Base-by-base conservation (phyloP, 92 coral and sea anemone genomes). In the Pocillopora grandis region DNA sequence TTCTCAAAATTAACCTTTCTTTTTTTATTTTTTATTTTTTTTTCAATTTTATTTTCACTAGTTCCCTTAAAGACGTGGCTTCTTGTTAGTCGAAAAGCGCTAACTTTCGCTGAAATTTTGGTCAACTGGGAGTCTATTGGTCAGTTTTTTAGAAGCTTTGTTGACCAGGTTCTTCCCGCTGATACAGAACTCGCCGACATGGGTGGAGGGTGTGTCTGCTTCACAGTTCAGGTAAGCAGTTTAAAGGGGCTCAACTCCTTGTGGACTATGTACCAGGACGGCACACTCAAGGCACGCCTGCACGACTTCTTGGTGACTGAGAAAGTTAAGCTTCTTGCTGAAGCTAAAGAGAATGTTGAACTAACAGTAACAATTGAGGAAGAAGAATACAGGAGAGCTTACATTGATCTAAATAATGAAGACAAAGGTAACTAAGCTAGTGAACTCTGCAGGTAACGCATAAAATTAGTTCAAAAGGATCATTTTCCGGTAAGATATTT, bases 201-300 rank as follows among this genome's bases (percentile, higher is more conserved):
- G 13, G 11, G 71, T 20, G 60, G 61, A 62, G 81, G 71, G 17
- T 36, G 71, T 10, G 71, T 77, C 6, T 77, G 81, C 20, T 62
- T 77, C 71, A 77, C 81, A 12, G 23, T 62, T 2, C 57, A 52
- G 71, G 70, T 61, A n/a, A 35, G 63, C 71, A 77, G 5, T 77
- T 36, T 62, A 62, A 62, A 69, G 42, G 81, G 60, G 33, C 81
- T 77, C 8, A 12, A 17, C 35, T 8, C 71, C 56, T 62, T 77
- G 69, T 77, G 81, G 81, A 37, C 37, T 7, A 62, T 77, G 81
- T 77, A 77, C 71, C 71, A 36, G 71, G 81, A 77, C 33, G 81
- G 81, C 14, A 62, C 71, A 3, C 71, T 77, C 9, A 77, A 12
- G 71, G 9, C n/a, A 36, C 70, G 71, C 59, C 42, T 77, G 19